Conservation (phyloP, 2,888 invertebrate genomes). For the Parnassius mnemosyne region DNA sequence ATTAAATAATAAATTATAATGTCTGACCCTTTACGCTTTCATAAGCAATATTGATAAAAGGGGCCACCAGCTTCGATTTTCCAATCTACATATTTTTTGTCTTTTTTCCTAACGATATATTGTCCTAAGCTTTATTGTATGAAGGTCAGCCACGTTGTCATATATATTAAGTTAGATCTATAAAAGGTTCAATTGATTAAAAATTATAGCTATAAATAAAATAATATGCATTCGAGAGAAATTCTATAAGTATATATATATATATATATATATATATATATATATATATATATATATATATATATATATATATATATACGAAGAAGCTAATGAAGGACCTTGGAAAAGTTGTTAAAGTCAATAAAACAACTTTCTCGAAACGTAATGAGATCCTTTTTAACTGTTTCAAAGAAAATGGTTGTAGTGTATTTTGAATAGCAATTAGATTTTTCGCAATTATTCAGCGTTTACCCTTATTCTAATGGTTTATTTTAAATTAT, state of each 20-base stretch:
- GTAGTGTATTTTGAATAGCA: slow-evolving; percentile 8
- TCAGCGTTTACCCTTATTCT: background rate
- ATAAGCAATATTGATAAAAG: slow-evolving; percentile 16
- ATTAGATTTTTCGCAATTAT: slow-evolving; percentile 1
- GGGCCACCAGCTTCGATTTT: slow-evolving; percentile 23
- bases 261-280: too few relatives aligned
- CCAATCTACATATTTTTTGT: slow-evolving; percentile 25
- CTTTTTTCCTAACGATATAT: slow-evolving; percentile 21
- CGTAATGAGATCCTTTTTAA: slow-evolving; percentile 47
- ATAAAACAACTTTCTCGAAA: slow-evolving; percentile 29
- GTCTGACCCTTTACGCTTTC: slow-evolving; percentile 5
- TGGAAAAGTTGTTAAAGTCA: background rate
- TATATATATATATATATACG: too few relatives aligned
- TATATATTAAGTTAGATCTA: background rate
- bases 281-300: too few relatives aligned
- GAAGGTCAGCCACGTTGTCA: slow-evolving; percentile 19
- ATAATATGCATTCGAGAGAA: too few relatives aligned
- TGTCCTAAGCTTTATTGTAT: slow-evolving; percentile 25
- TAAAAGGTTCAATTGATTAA: too few relatives aligned
- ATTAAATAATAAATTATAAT: too few relatives aligned
- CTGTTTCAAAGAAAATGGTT: slow-evolving; percentile 39
- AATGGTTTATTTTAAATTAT: too few relatives aligned
- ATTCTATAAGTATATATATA: too few relatives aligned
- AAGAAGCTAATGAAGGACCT: background rate
- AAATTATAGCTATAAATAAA: too few relatives aligned